Evolutionary conservation across 2,113 vertebrate species (phyloP).

Genomic region (Chloropsis cyanopogon): DNA sequence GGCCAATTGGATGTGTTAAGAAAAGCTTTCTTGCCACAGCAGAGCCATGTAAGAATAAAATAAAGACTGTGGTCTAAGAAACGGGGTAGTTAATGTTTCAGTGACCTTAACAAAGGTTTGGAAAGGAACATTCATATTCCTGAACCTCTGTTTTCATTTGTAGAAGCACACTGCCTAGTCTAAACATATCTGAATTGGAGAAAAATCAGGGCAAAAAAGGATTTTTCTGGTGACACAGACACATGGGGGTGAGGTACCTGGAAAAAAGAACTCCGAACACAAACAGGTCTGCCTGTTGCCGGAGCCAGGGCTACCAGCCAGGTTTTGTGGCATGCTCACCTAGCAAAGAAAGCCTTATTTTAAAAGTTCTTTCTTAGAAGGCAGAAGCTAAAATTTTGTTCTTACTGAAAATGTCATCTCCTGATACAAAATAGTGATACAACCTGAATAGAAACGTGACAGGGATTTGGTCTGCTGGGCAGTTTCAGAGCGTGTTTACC

Average conservation of each 20-base stretch:
- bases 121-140: not conserved
- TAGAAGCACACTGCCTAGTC: not conserved
- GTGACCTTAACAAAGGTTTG: not conserved
- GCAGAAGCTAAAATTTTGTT: not conserved
- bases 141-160: not conserved
- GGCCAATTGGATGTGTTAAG: not conserved
- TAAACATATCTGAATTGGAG: not conserved
- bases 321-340: not conserved
- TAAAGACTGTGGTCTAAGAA: not conserved
- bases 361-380: not conserved
- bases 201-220: accelerated
- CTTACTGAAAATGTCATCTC: not conserved
- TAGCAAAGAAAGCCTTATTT: not conserved
- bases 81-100: not conserved
- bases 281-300: not conserved
- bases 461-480: not conserved
- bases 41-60: not conserved
- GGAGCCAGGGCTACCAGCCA: not conserved
- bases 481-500: not conserved
- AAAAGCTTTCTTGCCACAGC: not conserved
- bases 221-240: not conserved
- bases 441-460: not conserved
- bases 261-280: not conserved
- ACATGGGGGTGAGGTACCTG: not conserved
- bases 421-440: not conserved